Evolutionary conservation across 2,797 vertebrate genomes (phyloP).

Genomic region (Artibeus lituratus): DNA sequence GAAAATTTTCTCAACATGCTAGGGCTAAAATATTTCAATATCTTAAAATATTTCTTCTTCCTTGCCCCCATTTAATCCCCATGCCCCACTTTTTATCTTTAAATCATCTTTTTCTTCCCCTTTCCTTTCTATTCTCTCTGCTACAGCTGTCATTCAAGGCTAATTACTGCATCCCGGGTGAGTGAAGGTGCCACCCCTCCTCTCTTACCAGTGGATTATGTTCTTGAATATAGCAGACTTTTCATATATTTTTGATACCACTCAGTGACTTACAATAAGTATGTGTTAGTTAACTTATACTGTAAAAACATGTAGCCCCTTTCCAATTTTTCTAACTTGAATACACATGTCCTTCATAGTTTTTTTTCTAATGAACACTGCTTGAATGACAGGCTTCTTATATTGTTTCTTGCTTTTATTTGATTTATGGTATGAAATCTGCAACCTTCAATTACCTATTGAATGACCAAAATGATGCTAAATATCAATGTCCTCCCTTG

Average conservation of each 20-base stretch:
- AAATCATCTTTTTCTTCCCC: neutral
- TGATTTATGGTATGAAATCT: neutral
- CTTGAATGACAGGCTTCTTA: neutral
- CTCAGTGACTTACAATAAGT: neutral
- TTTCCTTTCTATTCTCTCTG: neutral
- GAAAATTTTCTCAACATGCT: neutral
- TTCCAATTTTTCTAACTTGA: neutral
- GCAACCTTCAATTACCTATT: neutral
- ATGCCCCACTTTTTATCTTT: neutral
- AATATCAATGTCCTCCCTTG: neutral
- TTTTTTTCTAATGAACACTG: neutral
- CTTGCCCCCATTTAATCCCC: neutral
- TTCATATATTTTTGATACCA: neutral
- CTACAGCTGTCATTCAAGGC: no score
- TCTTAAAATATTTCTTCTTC: neutral
- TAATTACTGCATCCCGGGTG: no score
- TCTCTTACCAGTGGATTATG: neutral
- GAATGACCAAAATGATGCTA: neutral
- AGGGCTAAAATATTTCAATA: neutral
- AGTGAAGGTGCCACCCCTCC: neutral
- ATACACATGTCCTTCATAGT: neutral
- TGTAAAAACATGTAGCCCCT: neutral
- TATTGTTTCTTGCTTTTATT: neutral
- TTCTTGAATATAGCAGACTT: neutral
- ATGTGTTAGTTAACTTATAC: neutral